Base-by-base conservation (phyloP, 1,140 invertebrate genomes). In the Drosophila pandora region DNA sequence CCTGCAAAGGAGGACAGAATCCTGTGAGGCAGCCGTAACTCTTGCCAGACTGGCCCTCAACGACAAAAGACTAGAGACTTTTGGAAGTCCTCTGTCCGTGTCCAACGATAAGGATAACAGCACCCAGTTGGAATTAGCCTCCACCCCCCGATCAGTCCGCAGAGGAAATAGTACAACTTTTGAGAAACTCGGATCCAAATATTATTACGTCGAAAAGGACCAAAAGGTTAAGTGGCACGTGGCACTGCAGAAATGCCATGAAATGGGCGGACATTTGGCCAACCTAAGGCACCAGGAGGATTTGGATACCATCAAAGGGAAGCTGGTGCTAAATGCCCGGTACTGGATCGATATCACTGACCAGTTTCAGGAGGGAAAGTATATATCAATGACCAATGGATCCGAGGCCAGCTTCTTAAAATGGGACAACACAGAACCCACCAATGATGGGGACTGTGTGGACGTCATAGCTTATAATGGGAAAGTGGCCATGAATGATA, bases 261-360 rank as follows among this genome's bases (percentile, higher is more conserved):
- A 13, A 39, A 32, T 69, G 64, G 67, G 64, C 2, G 53, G 28
- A 12, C 45, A 70, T 10, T 25, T 70, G 45, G 47, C 22, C 1
- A 70, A 53, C 3, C 21, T 50, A 0, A 25, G 58, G 30, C 49
- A 2, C 8, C 21, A 69, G 23, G 21, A 58, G 22, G 67, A 69
- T n/a, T 32, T 70, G n/a, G 45, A 70, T 7, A 1, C 25, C n/a
- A 37, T 70, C 1, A 43, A 23, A 3, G 25, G 7, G 0, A 23
- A 9, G 5, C 7, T 43, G 8, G 6, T 21, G 34, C 13, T 2
- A 5, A 25, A 3, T 22, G 25, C 1, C 10, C 28, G 34, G 21
- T 70, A 70, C 28, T 70, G 67, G 67, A 34, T 58, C 43, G 67
- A 70, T 37, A 37, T 70, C 1, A 70, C 64, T 12, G 55, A 17